phyloP scores from a whole-genome alignment of 2,888 invertebrate genomes.

The Lycocerus yunnanus region DNA sequence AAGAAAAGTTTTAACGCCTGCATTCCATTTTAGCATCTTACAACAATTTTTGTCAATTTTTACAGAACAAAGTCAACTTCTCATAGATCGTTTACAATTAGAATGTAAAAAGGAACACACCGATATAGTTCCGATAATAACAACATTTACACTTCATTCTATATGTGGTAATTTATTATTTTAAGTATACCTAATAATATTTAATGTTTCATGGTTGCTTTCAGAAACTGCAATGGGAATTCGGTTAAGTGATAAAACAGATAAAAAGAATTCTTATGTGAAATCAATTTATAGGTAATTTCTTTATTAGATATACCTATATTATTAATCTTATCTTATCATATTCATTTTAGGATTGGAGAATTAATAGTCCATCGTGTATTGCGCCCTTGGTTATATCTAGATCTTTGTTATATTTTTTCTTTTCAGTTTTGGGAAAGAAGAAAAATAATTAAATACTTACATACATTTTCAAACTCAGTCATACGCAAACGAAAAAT shows the following conservation, averaged over 20 bases:
- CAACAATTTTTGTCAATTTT: constrained; percentile 49
- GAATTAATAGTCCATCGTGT: background rate
- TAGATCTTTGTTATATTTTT: background rate
- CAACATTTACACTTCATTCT: constrained; percentile 59
- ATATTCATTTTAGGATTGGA: background rate
- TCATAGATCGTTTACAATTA: constrained; percentile 41
- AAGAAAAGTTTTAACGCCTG: constrained; percentile 53
- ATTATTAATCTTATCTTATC: background rate
- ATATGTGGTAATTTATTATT: constrained; percentile 57
- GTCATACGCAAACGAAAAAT: constrained; percentile 36
- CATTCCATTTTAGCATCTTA: constrained; percentile 54
- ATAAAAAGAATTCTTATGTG: constrained; percentile 11
- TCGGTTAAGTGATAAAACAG: constrained; percentile 57
- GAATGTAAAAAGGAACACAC: constrained; percentile 40
- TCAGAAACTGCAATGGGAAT: constrained; percentile 74
- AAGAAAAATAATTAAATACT: constrained; percentile 35
- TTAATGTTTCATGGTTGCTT: constrained; percentile 33
- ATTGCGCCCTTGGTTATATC: background rate
- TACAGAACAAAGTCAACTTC: constrained; percentile 43
- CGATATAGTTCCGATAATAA: constrained; percentile 56
- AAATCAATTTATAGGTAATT: background rate
- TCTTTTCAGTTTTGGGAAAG: constrained; percentile 39
- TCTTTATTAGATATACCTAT: too few species aligned
- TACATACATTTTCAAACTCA: constrained; percentile 40
- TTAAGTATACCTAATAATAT: background rate